Evolutionary conservation across 2,888 invertebrate species (phyloP).

Genomic region (Elysia crispata): DNA sequence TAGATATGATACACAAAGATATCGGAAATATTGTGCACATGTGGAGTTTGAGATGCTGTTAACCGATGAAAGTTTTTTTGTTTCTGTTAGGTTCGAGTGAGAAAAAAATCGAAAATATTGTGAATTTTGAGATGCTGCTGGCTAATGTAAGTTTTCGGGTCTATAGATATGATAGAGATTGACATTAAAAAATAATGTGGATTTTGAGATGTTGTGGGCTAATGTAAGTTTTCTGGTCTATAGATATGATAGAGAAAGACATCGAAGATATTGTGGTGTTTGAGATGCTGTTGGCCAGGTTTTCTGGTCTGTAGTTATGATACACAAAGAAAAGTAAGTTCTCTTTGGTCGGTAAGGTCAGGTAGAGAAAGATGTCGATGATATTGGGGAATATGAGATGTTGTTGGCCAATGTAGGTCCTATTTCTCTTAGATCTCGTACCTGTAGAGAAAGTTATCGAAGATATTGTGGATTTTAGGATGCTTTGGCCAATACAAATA

Average conservation of each 20-base stretch:
- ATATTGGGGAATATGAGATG: no score
- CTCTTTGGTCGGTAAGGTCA: conserved; percentile 89
- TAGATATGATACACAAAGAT: conserved; percentile 86
- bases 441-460: conserved; percentile 88
- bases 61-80: conserved; percentile 90
- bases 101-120: conserved; percentile 86
- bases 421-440: conserved; percentile 90
- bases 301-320: background rate
- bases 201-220: conserved; percentile 92
- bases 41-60: no score
- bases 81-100: conserved; percentile 91
- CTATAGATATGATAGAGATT: conserved; percentile 82
- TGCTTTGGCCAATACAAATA: conserved; percentile 88
- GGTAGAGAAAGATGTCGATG: conserved; percentile 82
- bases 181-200: conserved; percentile 87
- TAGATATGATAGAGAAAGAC: conserved; percentile 84
- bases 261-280: conserved; percentile 88
- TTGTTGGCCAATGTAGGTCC: no score
- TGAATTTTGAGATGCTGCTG: conserved; percentile 91
- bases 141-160: conserved; percentile 91
- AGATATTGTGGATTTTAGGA: conserved; percentile 90
- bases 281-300: conserved; percentile 91
- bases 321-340: conserved; percentile 83
- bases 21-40: conserved; percentile 81
- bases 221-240: conserved; percentile 89